A percentile compares a stretch with the other conserved stretches of the same genome.
phyloP scores from a whole-genome alignment of 2,113 vertebrate species.

The Callipepla squamata region DNA sequence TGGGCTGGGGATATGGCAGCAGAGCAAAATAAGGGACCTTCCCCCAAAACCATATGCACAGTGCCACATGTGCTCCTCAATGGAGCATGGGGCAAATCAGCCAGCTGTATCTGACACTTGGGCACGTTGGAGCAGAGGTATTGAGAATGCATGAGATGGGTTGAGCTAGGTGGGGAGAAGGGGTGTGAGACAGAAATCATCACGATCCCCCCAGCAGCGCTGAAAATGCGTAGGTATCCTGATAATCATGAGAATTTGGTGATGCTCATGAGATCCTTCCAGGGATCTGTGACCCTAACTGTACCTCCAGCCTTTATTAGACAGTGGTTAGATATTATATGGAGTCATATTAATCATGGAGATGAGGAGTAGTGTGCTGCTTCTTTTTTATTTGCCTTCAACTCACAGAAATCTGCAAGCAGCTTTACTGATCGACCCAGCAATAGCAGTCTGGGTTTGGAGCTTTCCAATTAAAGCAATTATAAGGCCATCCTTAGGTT shows the following conservation, averaged over 20 bases:
- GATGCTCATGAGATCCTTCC: neutral
- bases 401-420: neutral
- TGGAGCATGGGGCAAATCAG: neutral
- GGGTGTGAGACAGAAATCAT: constrained; percentile 37
- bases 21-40: neutral
- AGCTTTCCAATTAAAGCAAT: constrained; percentile 48
- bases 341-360: neutral
- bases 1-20: neutral
- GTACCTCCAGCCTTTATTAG: neutral
- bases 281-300: neutral
- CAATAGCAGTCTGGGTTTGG: neutral
- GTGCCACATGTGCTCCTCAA: neutral
- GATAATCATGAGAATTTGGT: neutral
- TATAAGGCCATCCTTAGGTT: constrained; percentile 39
- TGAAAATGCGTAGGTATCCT: rapidly evolving
- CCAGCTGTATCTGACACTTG: constrained; percentile 40
- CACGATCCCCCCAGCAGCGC: rapidly evolving
- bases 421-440: neutral
- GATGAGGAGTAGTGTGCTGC: neutral
- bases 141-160: neutral
- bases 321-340: neutral
- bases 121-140: neutral
- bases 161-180: neutral
- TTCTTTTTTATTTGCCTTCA: constrained; percentile 16
- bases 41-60: neutral